Percentiles rank a stretch among this genome's conserved stretches.
Conservation (phyloP, 2,113 vertebrate species). For the Colius striatus region DNA sequence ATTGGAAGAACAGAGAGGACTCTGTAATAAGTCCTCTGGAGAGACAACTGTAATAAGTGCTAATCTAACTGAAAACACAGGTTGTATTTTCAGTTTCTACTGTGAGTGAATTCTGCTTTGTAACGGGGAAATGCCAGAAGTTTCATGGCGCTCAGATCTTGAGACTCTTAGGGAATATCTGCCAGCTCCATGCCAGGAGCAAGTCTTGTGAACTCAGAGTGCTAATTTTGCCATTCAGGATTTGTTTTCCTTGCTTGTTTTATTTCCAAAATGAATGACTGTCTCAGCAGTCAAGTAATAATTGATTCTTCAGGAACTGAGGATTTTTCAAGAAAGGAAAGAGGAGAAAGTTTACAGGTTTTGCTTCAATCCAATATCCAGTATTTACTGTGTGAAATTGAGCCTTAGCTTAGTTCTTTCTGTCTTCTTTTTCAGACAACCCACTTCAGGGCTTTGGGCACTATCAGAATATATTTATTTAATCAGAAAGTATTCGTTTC, state of each 20-base stretch:
- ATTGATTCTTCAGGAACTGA: not conserved
- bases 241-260: not conserved
- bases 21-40: not conserved
- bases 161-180: not conserved
- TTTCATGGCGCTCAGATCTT: not conserved
- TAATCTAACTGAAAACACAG: not conserved
- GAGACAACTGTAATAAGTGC: not conserved
- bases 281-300: not conserved
- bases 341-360: not conserved
- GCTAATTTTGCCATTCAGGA: not conserved
- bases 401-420: not conserved
- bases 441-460: not conserved
- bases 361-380: not conserved
- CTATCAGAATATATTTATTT: not conserved
- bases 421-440: not conserved
- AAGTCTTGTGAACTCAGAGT: accelerated
- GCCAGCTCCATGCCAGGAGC: not conserved
- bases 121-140: not conserved
- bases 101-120: not conserved
- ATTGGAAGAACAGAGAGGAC: not conserved
- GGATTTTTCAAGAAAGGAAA: not conserved
- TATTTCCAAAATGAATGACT: not conserved
- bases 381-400: not conserved
- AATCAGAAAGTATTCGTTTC: not conserved
- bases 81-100: not conserved